Percentiles rank a stretch among this genome's conserved stretches.
Conservation (phyloP, 1,140 invertebrate species). For the Nymphalis io region DNA sequence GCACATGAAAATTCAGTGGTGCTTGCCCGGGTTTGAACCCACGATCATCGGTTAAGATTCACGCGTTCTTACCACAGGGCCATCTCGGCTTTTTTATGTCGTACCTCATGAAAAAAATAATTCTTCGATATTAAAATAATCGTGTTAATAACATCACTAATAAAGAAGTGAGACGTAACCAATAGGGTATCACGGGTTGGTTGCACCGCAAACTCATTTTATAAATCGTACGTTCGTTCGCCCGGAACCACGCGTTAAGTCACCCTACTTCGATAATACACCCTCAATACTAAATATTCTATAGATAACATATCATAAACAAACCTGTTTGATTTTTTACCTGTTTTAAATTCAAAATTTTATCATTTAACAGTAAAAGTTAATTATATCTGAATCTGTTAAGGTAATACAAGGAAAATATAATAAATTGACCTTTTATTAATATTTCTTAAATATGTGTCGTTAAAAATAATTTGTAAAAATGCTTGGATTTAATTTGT, state of each 20-base stretch:
- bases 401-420: too few species aligned
- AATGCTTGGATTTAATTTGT: too few species aligned
- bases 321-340: too few species aligned
- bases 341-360: not conserved
- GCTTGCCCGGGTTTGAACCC: too few species aligned
- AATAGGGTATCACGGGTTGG: slow-evolving; percentile 77
- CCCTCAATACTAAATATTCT: slow-evolving; percentile 8
- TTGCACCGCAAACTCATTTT: slow-evolving; percentile 80
- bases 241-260: slow-evolving; percentile 75
- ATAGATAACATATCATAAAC: slow-evolving; percentile 1
- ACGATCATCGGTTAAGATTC: too few species aligned
- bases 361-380: not conserved
- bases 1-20: too few species aligned
- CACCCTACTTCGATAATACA: slow-evolving; percentile 50
- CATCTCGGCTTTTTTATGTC: too few species aligned
- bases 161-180: slow-evolving; percentile 79
- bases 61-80: too few species aligned
- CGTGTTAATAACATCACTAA: slow-evolving; percentile 46
- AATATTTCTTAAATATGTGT: too few species aligned
- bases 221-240: slow-evolving; percentile 74
- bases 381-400: too few species aligned
- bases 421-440: too few species aligned
- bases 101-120: not conserved
- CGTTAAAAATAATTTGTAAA: too few species aligned
- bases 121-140: not conserved